Evolutionary conservation across 2,797 vertebrate genomes (phyloP), one percentile per base, ranked within the genome.

Genomic region (Propithecus deckenii): DNA sequence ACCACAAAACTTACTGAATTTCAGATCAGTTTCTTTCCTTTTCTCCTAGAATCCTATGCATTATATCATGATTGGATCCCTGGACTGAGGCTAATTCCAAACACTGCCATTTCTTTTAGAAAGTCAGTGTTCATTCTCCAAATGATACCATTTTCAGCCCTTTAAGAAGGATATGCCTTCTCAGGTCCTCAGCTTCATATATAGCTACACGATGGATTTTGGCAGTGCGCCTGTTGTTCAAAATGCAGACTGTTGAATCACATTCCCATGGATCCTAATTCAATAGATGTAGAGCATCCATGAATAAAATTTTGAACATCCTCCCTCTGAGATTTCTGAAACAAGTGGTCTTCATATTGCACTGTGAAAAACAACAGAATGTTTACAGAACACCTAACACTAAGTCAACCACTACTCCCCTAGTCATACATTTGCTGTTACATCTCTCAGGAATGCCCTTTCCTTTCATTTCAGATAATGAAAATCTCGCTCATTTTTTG

Each of bases 21-120:
- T 89, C 35, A 80, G 25, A 76, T 65, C 4, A 65, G 65, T 32
- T 61, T 83, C 23, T 88, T 95, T 89, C 20, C 3, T 74, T 95
- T 84, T 95, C 63, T 96, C 43, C 72, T 92, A 95, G 18, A 89
- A 46, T 48, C 9, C 17, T 92, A 83, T 41, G 20, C 57, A 80
- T 71, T 76, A 23, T 86, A 86, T 30, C 35, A 92, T 38, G 9
- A 30, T 2, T 35, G 4, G 38, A 61, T 88, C 71, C 46, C n/a
- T 32, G 11, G 41, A 41, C 10, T 35, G n/a, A 65, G 25, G 67
- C 5, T 67, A 79, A 90, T 84, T 75, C 22, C 15, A 85, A 93
- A 57, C 35, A 79, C 11, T 61, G 14, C 15, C 41, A 50, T 52
- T 67, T 92, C 41, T 43, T 93, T 89, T 43, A 93, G 30, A 93